phyloP scores from a whole-genome alignment of 2,888 invertebrate species.

The Escarpia spicata region DNA sequence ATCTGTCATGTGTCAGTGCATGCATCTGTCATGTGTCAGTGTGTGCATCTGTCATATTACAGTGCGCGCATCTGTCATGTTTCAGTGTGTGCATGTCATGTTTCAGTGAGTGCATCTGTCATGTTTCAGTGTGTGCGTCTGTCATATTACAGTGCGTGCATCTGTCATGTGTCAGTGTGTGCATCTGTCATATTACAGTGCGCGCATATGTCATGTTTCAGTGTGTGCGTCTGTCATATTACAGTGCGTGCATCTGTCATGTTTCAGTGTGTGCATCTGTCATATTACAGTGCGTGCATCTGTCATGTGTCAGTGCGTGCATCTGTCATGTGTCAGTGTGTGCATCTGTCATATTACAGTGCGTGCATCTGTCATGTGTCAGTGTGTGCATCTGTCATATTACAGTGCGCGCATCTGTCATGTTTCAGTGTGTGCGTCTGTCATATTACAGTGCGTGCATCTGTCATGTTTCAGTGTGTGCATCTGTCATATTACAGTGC shows the following conservation, averaged over 20 bases:
- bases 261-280: neutral
- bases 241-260: neutral
- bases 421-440: neutral
- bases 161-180: no score
- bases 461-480: neutral
- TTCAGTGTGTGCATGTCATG: neutral
- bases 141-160: no score
- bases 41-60: no score
- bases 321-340: neutral
- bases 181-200: no score
- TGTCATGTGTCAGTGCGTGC: no score
- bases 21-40: neutral
- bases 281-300: no score
- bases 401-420: neutral
- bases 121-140: neutral
- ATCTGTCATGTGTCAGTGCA: neutral
- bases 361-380: neutral
- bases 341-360: neutral
- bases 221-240: no score
- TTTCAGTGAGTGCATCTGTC: neutral
- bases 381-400: neutral
- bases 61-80: neutral
- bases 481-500: neutral
- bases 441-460: neutral
- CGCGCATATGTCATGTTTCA: no score